These are phyloP conservation scores for Umimayanthus kanabou DNA, from an alignment of 92 coral and sea anemone species.

Conservation along the genomic window DNA sequence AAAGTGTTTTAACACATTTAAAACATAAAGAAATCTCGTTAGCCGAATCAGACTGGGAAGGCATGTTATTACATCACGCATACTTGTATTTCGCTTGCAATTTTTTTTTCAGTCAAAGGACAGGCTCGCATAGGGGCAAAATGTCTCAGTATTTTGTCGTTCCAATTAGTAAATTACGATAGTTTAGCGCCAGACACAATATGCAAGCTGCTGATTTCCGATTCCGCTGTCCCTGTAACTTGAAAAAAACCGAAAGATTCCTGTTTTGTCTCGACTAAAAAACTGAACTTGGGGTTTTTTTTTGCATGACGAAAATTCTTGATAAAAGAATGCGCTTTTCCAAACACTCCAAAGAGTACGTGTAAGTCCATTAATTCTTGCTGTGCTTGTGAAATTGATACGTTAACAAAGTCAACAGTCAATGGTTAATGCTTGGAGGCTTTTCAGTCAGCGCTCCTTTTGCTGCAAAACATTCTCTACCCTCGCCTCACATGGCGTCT, in stretches of 20 bases:
- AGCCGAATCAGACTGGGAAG: background rate
- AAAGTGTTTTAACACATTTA: too few relatives aligned
- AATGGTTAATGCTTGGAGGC: slow-evolving; percentile 5
- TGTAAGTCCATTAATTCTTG: background rate
- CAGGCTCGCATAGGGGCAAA: too few relatives aligned
- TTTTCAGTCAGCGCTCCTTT: slow-evolving; percentile 25
- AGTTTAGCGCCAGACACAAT: too few relatives aligned
- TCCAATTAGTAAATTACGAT: too few relatives aligned
- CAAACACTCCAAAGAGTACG: background rate
- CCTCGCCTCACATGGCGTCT: slow-evolving; percentile 2
- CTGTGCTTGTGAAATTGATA: slow-evolving; percentile 8
- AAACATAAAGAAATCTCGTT: background rate
- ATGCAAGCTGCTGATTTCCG: background rate
- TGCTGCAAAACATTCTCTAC: background rate
- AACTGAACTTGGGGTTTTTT: background rate
- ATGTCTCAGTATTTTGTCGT: too few relatives aligned
- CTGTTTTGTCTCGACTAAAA: slow-evolving; percentile 8
- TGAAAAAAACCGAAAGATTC: background rate
- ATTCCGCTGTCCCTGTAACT: background rate
- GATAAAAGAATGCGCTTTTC: background rate
- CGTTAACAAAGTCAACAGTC: background rate
- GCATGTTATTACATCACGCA: background rate
- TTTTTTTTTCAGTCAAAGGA: too few relatives aligned
- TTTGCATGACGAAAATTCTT: background rate
- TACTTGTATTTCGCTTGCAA: too few relatives aligned